Evolutionary conservation across 2,797 vertebrate genomes (phyloP), one percentile per base, ranked within the genome.

Genomic region (Ambastaia sidthimunki): DNA sequence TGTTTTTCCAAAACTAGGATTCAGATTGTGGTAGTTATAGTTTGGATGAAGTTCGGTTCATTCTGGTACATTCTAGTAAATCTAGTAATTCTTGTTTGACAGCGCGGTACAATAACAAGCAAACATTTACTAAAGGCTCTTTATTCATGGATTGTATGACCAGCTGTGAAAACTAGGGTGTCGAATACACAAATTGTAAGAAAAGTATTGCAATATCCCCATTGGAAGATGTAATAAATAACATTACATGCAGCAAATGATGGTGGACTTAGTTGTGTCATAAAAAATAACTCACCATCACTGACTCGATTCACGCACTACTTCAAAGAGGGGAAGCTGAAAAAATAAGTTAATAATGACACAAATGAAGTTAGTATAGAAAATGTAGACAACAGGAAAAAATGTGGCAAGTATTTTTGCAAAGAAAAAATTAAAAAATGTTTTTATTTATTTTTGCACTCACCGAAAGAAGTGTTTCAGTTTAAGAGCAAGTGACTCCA

Each of bases 271-370:
- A n/a, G 21, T 25, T 7, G 6, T 74, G 47, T 3, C 13, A 16
- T 18, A 66, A 21, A n/a, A 65, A 7, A 57, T 59, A 50, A 65
- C 78, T 80, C 57, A 80, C 78, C 78, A 80, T 80, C 21, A 67
- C 19, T 72, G 48, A 11, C 19, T 68, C 19, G 41, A 34, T 63
- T 23, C 11, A 7, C 19, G 62, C 7, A 69, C 19, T 71, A 65
- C 57, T 71, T 78, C 55, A 34, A 25, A 41, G 28, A 25, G 1
- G 3, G 41, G 1, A n/a, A 66, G 23, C 70, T 80, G 52, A 55
- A 66, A 48, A 69, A n/a, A 50, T 21, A 23, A 23, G 0, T 2
- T 44, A 37, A 37, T 37, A 37, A 44, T 44, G 10, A 19, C 21
- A 41, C 4, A 21, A 44, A 44, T 44, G 16, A 28, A 50, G 3